Evolutionary conservation across 2,888 invertebrate species (phyloP).

Genomic region (Falcaria lacertinaria): DNA sequence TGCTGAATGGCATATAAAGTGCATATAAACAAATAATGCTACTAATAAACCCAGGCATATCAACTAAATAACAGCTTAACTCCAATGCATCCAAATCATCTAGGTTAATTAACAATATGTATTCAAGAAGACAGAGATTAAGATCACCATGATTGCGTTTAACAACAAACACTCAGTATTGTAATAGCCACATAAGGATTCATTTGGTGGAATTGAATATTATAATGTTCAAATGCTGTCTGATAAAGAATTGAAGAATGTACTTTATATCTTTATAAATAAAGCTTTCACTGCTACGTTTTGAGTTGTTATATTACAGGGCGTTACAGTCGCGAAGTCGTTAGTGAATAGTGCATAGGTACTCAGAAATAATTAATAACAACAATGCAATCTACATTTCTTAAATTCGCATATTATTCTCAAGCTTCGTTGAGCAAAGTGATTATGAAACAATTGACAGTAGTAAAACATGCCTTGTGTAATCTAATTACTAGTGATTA

Average conservation of each 20-base stretch:
- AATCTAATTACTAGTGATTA: constrained; percentile 3
- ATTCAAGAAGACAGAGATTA: neutral
- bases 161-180: neutral
- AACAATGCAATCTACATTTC: constrained; percentile 10
- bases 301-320: neutral
- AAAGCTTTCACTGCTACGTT: neutral
- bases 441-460: constrained; percentile 17
- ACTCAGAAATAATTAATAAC: too few relatives aligned
- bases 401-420: constrained; percentile 13
- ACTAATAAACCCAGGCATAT: neutral
- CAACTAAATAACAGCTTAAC: neutral
- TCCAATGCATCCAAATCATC: neutral
- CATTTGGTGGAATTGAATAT: too few relatives aligned
- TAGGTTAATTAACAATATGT: neutral
- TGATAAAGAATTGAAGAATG: neutral
- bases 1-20: neutral
- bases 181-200: too few relatives aligned
- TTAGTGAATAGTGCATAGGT: neutral
- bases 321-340: neutral
- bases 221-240: neutral
- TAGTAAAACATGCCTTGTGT: constrained; percentile 3
- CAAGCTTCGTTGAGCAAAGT: constrained; percentile 22
- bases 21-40: neutral
- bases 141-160: neutral
- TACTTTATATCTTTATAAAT: neutral